A percentile compares a stretch with the other conserved stretches of the same genome.
phyloP scores from a whole-genome alignment of 1,140 invertebrate species.

The Homarus americanus region DNA sequence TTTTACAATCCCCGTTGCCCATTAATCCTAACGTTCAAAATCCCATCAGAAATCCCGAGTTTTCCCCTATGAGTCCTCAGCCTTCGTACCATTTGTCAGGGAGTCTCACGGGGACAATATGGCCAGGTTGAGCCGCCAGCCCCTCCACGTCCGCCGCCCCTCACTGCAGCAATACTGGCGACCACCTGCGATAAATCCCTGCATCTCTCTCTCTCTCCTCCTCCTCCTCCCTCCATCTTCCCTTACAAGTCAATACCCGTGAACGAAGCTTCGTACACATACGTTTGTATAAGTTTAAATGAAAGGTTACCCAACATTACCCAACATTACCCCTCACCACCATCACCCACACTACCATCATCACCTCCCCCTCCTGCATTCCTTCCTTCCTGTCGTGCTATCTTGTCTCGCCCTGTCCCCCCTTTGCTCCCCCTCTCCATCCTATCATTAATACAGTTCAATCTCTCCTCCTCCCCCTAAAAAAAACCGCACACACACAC shows the following conservation, averaged over 20 bases:
- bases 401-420: too few species aligned
- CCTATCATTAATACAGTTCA: too few species aligned
- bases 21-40: slow-evolving; percentile 61
- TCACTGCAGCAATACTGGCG: slow-evolving; percentile 36
- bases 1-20: slow-evolving; percentile 20
- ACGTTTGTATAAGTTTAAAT: background rate
- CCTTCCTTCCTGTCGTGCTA: background rate
- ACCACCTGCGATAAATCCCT: slow-evolving; percentile 20
- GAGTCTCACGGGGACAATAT: slow-evolving; percentile 26
- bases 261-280: slow-evolving; percentile 20
- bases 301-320: too few species aligned
- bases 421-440: background rate
- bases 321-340: too few species aligned
- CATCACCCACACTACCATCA: background rate
- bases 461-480: too few species aligned
- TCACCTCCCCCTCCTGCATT: background rate
- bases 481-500: too few species aligned
- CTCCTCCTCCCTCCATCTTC: background rate
- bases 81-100: slow-evolving; percentile 52
- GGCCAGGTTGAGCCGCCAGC: slow-evolving; percentile 19
- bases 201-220: background rate
- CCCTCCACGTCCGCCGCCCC: slow-evolving; percentile 15
- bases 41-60: slow-evolving; percentile 60
- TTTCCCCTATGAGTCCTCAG: slow-evolving; percentile 62
- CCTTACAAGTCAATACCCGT: slow-evolving; percentile 9